Base-by-base conservation (phyloP, 1,140 invertebrate genomes). In the Drosophila elegans region DNA sequence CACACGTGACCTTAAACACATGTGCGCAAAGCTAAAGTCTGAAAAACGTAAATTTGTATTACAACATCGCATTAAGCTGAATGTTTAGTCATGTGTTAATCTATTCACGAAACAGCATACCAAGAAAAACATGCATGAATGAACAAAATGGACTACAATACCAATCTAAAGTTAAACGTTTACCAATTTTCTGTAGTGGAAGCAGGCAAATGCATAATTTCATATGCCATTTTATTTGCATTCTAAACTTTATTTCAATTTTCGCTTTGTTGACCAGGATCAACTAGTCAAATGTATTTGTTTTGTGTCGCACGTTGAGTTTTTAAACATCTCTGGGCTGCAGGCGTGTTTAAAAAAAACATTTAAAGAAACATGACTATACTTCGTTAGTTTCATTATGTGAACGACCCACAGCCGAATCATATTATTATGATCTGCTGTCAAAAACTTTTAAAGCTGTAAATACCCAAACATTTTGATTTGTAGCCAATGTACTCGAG, bases 401-500 rank as follows among this genome's bases (percentile, higher is more conserved):
- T 3, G 16, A 11, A 52, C 1, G 29, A 32, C 29, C 5, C 29
- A 32, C 4, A 32, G 29, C 5, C 7, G 13, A 32, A 56, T 12
- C 34, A 10, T 21, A 39, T 41, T 42, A n/a, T 38, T 21, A 46
- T 36, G 11, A 10, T 48, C 36, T 49, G 13, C 39, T 6, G n/a
- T 4, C 21, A 16, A 10, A 63, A 66, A 49, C 29, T 27, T 41
- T 9, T 44, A 41, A 49, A 10, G n/a, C 36, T 44, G 4, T 46
- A 66, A 68, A 45, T 45, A n/a, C 34, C 29, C 11, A 21, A 44
- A 29, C 42, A 53, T 38, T 71, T 67, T 56, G 41, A 32, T 32
- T 16, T 29, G 29, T n/a, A 36, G 32, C 64, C 67, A 27, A 71
- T 56, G 67, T 48, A 51, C 64, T 42, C 67, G 49, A 56, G 51